Evolutionary conservation across 2,797 vertebrate species (phyloP), one percentile per base, ranked within the genome.

Genomic region (Leucoraja ocellata): DNA sequence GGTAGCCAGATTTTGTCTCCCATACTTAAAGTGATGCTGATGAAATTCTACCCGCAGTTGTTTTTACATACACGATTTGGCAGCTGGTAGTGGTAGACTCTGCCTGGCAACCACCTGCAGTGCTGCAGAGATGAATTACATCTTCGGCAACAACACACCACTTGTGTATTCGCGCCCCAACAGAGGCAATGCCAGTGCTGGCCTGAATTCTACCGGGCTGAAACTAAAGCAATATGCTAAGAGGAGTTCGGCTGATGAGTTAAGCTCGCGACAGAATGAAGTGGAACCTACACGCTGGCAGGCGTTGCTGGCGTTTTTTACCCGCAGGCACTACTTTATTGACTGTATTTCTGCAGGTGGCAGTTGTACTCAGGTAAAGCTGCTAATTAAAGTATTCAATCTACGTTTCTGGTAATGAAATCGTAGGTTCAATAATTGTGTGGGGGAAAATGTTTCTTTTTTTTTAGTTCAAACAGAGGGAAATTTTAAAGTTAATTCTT

Each of bases 91-190:
- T 93, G 90, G 25, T 74, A 61, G 90, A 96, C 96, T 96, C 96
- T 97, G 96, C 97, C 96, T 96, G 96, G 95, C 96, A 97, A 95
- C 96, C 96, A 96, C 96, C 96, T 96, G 97, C 96, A 96, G 96
- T 95, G 95, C 96, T 95, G 96, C 96, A 96, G 97, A 96, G 93
- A 99, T 99, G 99, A 99, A 99, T 97, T 99, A 99, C 96, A 99
- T 99, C 96, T 99, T 99, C 91, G 98, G 98, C 95, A 99, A 99
- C 97, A 99, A 98, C 97, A 98, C 98, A 0, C 23, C 90, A 94
- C 96, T 97, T 93, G 96, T 98, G 93, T 98, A 98, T 97, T 97
- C 98, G 94, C 98, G 98, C 71, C 97, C 97, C 94, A 97, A 95
- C 93, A 97, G 98, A 95, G 97, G 97, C 96, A 97, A 95, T 95